Base-by-base conservation (phyloP, 2,888 invertebrate species). In the Cerceris ruficornis region DNA sequence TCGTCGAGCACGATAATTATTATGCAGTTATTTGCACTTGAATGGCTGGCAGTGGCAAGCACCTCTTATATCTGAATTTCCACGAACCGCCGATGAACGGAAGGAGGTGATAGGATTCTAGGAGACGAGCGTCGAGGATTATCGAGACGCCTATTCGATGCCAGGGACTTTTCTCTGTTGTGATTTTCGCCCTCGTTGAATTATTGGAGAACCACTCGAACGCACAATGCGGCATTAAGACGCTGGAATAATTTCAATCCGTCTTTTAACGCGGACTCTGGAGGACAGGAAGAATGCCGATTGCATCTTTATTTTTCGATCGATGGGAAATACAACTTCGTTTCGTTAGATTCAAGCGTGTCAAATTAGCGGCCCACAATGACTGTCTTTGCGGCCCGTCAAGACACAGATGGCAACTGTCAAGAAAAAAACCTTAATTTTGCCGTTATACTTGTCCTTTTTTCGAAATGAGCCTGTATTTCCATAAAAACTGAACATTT, bases 1-100 rank as follows among this genome's bases (percentile, higher is more conserved):
- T 15, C 41, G 15, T 28, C 55, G 43, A 46, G 11, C 39, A 65
- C n/a, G 52, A 64, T 74, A 73, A 84, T 84, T 76, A 83, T 82
- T 80, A 76, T 74, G 50, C 71, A 69, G 71, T 52, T 67, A 46
- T 69, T 50, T 69, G 55, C 66, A 59, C 67, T 66, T 46, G 69
- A 83, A 75, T 65, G 39, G 58, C 15, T 54, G n/a, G 57, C 13
- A 46, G 17, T 9, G 52, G 9, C 46, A 15, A 52, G 43, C 39
- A 46, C 58, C 41, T 50, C 57, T 62, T 54, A 54, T 41, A 73
- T 28, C 52, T 28, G 41, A 68, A 55, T 62, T 57, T n/a, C n/a
- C 13, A 7, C 11, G 42, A 11, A n/a, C 7, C 9, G 13, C 46
- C 41, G 52, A 58, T 57, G 57, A 60, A 52, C 58, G 58, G 50